Base-by-base conservation (phyloP, 2,113 vertebrate genomes). In the Galeopterus variegatus region DNA sequence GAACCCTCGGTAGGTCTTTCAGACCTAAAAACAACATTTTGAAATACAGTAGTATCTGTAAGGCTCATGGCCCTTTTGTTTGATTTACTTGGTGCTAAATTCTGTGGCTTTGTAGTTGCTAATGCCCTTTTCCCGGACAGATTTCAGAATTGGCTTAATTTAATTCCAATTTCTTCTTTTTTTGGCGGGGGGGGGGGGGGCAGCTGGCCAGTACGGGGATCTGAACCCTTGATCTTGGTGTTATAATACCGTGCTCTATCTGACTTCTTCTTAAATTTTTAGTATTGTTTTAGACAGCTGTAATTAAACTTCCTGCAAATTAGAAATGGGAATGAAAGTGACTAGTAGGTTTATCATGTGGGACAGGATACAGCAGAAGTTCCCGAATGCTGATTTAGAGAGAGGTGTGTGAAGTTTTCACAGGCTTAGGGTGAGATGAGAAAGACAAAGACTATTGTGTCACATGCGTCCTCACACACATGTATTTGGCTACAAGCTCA, bases 81-180 rank as follows among this genome's bases (percentile, higher is more conserved):
- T 70, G 5, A 0, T 83, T 80, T 76, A 8, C 58, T 94, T 3
- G 8, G 3, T 91, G 50, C 50, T 36, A 24, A 62, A 19, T 52
- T 77, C 41, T 88, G 14, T 77, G 33, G 14, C 52, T 93, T 91
- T 77, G 10, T 93, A 50, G 19, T 58, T 50, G n/a, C 45, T 91
- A 26, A 75, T 69, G 18, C 12, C 73, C 54, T 33, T 94, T 95
- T 88, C 79, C 87, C 80, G 50, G 69, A 45, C 31, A 75, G 41
- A 36, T 60, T 87, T 93, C 24, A 86, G 21, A 72, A 92, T 50
- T 60, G 50, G 45, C 82, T 67, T 72, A 76, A 65, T 45, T 45
- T 84, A 89, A 62, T 89, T 90, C 56, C n/a, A 50, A 17, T 93
- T 97, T 96, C 80, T 84, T 52, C 36, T 81, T n/a, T 41, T 41